Conservation (phyloP, 2,888 invertebrate species). For the Parascotia fuliginaria region DNA sequence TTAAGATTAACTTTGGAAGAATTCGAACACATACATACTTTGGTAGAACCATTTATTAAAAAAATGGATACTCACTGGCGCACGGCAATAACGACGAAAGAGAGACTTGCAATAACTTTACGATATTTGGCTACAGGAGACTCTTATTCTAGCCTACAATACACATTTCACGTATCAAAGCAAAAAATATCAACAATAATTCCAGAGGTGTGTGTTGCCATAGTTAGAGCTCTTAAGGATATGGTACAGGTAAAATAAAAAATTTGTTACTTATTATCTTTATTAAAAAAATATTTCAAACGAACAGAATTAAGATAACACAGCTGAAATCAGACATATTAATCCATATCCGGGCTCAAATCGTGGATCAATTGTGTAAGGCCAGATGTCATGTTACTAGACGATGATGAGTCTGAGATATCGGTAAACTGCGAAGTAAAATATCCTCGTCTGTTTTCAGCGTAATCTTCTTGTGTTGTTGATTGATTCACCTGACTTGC, state of each 20-base stretch:
- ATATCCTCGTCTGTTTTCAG: slow-evolving; percentile 18
- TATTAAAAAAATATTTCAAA: slow-evolving; percentile 17
- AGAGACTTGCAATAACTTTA: slow-evolving; percentile 20
- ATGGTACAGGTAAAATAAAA: slow-evolving; percentile 21
- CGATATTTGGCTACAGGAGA: slow-evolving; percentile 23
- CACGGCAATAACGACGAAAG: slow-evolving; percentile 17
- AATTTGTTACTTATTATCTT: slow-evolving; percentile 16
- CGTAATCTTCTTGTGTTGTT: slow-evolving; percentile 19
- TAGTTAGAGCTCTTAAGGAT: slow-evolving; percentile 19
- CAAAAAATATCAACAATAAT: slow-evolving; percentile 22
- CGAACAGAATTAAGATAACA: slow-evolving; percentile 12
- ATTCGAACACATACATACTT: slow-evolving; percentile 18
- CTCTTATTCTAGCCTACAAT: slow-evolving; percentile 24
- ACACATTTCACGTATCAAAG: slow-evolving; percentile 23
- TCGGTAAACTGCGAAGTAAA: slow-evolving; percentile 22
- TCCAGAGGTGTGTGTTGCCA: slow-evolving; percentile 18
- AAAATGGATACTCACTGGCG: slow-evolving; percentile 18
- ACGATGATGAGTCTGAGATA: slow-evolving; percentile 21
- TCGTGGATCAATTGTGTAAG: slow-evolving; percentile 22
- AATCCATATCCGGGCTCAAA: slow-evolving; percentile 17
- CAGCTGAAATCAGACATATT: slow-evolving; percentile 14
- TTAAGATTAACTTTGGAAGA: slow-evolving; percentile 21
- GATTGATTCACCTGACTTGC: slow-evolving; percentile 18
- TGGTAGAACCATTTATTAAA: slow-evolving; percentile 21
- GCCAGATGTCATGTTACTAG: slow-evolving; percentile 18